Evolutionary conservation across 2,888 invertebrate species (phyloP), one percentile per base, ranked within the genome.

Genomic region (Epirrhoe tristata): DNA sequence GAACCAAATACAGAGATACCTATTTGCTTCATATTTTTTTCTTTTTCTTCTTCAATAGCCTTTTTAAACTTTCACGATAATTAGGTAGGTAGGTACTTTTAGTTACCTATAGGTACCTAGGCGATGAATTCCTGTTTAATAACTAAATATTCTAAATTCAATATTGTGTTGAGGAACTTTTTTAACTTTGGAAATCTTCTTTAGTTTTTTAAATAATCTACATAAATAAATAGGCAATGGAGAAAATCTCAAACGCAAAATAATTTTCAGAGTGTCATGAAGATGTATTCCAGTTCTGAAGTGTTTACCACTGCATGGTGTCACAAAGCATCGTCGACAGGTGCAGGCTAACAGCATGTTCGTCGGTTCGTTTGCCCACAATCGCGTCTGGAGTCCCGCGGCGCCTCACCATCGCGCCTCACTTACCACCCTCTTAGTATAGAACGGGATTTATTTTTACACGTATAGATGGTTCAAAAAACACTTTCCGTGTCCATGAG

Each of bases 341-440:
- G 88, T 89, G 89, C 80, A 81, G 79, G 78, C 79, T 81, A 83
- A 80, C 82, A 70, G 81, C 84, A 80, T 84, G 75, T 77, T 80
- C 80, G 80, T 78, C 82, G 92, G 87, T 92, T 93, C 91, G 89
- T 93, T 93, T 93, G 84, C 78, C 81, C 77, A 86, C 89, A 92
- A 93, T 93, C 89, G 86, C 80, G 84, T 91, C 89, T 87, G 81
- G 78, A 81, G 78, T 87, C 83, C 86, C 80, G 82, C 82, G 78
- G 87, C 77, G 80, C 80, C 81, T 72, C 74, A 58, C 46, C 58
- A 53, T 53, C 66, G 50, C 62, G 58, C 67, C 75, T 74, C 76
- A 73, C 70, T 77, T 77, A 63, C 67, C 48, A 61, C 61, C 31
- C 14, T 50, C 17, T 24, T 0, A 73, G 65, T 67, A 68, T 81